Evolutionary conservation across 2,888 invertebrate genomes (phyloP).

Genomic region (Ganaspis brasiliensis): DNA sequence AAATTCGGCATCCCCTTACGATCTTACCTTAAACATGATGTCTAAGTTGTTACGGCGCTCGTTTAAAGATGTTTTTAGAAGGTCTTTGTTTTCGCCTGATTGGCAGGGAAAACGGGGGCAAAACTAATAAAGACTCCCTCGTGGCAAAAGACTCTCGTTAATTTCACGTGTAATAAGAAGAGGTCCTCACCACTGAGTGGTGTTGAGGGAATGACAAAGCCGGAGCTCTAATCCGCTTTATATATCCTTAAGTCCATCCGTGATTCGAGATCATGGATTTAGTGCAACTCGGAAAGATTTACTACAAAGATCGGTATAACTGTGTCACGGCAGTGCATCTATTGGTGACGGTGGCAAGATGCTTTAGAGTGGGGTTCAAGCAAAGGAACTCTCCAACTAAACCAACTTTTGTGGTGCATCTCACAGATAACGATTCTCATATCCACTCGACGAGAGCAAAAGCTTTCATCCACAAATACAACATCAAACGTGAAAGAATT

Average conservation of each 20-base stretch:
- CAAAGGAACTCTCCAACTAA: conserved; percentile 31
- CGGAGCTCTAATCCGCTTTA: conserved; percentile 77
- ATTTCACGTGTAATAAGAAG: conserved; percentile 48
- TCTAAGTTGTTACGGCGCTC: conserved; percentile 52
- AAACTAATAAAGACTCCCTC: conserved; percentile 53
- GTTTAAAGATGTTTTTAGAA: conserved; percentile 32
- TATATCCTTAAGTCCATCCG: conserved; percentile 77
- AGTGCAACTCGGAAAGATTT: conserved; percentile 78
- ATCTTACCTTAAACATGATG: conserved; percentile 71
- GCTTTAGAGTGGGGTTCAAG: conserved; percentile 55
- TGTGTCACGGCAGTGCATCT: conserved; percentile 73
- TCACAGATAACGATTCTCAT: conserved; percentile 44
- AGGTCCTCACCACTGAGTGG: conserved; percentile 68
- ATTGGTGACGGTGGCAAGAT: conserved; percentile 58
- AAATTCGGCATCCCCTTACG: neutral
- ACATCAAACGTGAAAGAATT: neutral
- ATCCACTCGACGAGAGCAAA: conserved; percentile 12
- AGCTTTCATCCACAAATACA: neutral
- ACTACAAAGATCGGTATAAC: conserved; percentile 76
- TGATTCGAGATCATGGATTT: conserved; percentile 79
- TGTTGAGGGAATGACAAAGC: conserved; percentile 78
- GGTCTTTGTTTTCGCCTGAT: conserved; percentile 51
- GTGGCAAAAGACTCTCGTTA: conserved; percentile 46
- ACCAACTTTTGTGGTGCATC: conserved; percentile 45
- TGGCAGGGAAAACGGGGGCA: conserved; percentile 56